Evolutionary conservation across 2,113 vertebrate species (phyloP), one percentile per base, ranked within the genome.

Genomic region (Campylorhamphus procurvoides): DNA sequence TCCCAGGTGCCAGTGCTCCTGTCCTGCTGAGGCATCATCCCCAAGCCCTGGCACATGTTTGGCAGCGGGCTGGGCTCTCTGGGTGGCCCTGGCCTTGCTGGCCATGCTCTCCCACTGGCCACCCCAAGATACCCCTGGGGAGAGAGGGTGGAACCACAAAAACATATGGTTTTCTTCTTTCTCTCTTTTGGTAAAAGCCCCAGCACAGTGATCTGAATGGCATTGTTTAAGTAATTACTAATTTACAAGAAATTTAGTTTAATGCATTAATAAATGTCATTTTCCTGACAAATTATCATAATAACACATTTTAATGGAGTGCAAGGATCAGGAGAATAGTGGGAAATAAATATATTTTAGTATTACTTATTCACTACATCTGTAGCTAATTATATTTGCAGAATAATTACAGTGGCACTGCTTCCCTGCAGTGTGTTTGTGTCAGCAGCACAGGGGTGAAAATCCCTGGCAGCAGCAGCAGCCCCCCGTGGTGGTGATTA

Each of bases 191-290:
- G 73, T 68, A 31, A 91, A 76, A 67, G 69, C 73, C 62, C 67
- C 35, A 9, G 53, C 0, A 0, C 68, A 59, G 40, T 78, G 52
- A 94, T 90, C 87, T 79, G 77, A 72, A 59, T 73, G 59, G 63
- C 52, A 76, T 94, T 97, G 95, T 96, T 97, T 96, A 96, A 94
- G 93, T 95, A 96, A 93, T 97, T 97, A 94, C 95, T 97, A 96
- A 97, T 96, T 97, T 97, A 96, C 96, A 89, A 89, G 79, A 82
- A 97, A 94, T 96, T 97, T 95, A 84, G 93, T 96, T 91, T 96
- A 97, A 97, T 96, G 80, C 94, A 96, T 96, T 97, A 97, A 97
- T 97, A 97, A 96, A 95, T 97, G 95, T 97, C 93, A 93, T 97
- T 97, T 97, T 93, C 86, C 93, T 96, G 96, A 97, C 87, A 91